Base-by-base conservation (phyloP, 2,797 vertebrate species). In the Hybognathus amarus region DNA sequence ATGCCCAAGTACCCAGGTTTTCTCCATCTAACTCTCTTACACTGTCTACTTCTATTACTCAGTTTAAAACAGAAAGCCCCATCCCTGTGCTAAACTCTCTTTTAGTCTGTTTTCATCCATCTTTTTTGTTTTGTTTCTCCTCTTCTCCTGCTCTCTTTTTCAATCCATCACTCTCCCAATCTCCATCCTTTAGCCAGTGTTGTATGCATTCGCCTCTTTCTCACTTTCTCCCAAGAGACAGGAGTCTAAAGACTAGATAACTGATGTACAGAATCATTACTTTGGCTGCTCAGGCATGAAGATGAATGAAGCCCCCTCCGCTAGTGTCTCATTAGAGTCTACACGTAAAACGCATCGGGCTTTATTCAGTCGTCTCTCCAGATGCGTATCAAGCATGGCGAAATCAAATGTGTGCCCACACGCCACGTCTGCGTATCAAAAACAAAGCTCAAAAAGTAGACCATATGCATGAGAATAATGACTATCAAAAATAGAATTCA, bases 241-340 rank as follows among this genome's bases (percentile, higher is more conserved):
- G 87, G 88, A 91, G 91, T 91, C 92, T 93, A 94, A 94, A 93
- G 93, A 94, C 92, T 92, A 93, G 93, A 94, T 93, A 93, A 93
- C 93, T 94, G 93, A 94, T 93, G 93, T 93, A 94, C 92, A 89
- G 91, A 93, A 92, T 91, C 93, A 93, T 93, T 94, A 94, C 89
- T 80, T 87, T 85, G 84, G 91, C 90, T 90, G 91, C 91, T 93
- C 92, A 93, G 92, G 92, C 91, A 91, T 90, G 87, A 86, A 90
- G 90, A 93, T 93, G 91, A 90, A 91, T 89, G 87, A 87, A 91
- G 86, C 79, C 33, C 91, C 92, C 91, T 91, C 92, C 88, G 78
- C 90, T 90, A 87, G 89, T 88, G 87, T 92, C 87, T 77, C 81
- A 83, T 83, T 83, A 83, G 64, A 77, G 81, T 77, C 38, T 9